Percentiles rank a stretch among this genome's conserved stretches.
Evolutionary conservation across 2,113 vertebrate species (phyloP).

Genomic region (Balaenoptera acutorostrata): DNA sequence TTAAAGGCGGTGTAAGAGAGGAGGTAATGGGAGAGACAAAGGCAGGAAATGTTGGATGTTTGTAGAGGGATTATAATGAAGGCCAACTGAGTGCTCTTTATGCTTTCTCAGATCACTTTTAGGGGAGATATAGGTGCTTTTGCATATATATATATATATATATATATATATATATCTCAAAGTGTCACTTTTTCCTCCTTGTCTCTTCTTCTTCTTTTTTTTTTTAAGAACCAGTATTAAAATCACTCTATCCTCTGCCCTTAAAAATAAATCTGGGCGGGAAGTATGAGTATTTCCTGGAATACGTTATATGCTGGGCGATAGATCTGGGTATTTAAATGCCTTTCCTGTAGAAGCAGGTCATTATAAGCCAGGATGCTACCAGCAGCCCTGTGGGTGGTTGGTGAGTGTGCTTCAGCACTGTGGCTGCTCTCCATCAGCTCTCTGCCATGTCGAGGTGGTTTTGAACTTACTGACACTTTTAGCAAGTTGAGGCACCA

Average conservation of each 20-base stretch:
- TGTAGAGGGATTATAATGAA: background rate
- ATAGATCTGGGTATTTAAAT: background rate
- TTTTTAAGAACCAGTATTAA: background rate
- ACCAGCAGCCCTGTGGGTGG: background rate
- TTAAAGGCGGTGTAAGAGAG: background rate
- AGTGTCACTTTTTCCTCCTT: background rate
- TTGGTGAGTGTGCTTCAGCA: background rate
- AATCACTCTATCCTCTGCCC: background rate
- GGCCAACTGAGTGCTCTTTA: background rate
- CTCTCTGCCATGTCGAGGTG: background rate
- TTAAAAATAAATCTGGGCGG: background rate
- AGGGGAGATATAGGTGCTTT: background rate
- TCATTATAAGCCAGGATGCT: background rate
- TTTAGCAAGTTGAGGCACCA: background rate
- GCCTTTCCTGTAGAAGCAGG: background rate
- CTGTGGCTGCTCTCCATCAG: background rate
- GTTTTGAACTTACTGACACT: slow-evolving; percentile 17
- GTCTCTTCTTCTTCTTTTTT: background rate
- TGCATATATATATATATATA: background rate
- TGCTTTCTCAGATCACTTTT: background rate
- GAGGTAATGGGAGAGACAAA: background rate
- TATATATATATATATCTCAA: background rate
- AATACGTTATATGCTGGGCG: background rate
- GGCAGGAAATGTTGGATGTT: background rate
- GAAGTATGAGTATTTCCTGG: background rate